Percentiles rank a stretch among this genome's conserved stretches.
Conservation (phyloP, 2,113 vertebrate genomes). For the Turnix velox region DNA sequence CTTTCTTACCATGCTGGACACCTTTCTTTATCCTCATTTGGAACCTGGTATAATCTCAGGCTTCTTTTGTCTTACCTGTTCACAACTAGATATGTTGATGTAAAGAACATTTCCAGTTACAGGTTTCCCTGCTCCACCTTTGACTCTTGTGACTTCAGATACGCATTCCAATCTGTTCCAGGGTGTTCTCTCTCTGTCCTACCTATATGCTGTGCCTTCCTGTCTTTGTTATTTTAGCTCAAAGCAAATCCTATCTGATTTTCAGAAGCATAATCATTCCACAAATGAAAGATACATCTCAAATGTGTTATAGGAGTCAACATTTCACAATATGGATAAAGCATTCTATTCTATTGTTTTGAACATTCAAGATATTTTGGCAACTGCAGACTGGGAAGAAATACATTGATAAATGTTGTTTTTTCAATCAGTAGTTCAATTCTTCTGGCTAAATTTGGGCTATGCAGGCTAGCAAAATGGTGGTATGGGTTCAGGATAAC, state of each 20-base stretch:
- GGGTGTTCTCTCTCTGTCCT: background rate
- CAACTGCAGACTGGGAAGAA: background rate
- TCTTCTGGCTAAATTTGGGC: background rate
- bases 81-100: fast-evolving
- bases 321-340: fast-evolving
- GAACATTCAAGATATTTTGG: background rate
- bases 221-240: background rate
- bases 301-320: background rate
- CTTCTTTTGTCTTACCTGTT: background rate
- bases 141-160: background rate
- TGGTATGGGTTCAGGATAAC: background rate
- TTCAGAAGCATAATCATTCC: background rate
- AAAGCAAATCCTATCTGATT: background rate
- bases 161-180: background rate
- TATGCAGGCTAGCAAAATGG: background rate
- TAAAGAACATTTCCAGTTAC: background rate
- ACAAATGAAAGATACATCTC: background rate
- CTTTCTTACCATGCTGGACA: background rate
- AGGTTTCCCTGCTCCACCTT: background rate
- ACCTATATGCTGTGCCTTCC: fast-evolving
- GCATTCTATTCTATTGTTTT: background rate
- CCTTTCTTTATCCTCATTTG: background rate
- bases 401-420: background rate
- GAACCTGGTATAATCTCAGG: background rate
- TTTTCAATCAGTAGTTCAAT: background rate